A percentile compares a stretch with the other conserved stretches of the same genome.
These are phyloP conservation scores for Colletes gigas DNA, from an alignment of 1,140 invertebrate species.

Conservation along the genomic window DNA sequence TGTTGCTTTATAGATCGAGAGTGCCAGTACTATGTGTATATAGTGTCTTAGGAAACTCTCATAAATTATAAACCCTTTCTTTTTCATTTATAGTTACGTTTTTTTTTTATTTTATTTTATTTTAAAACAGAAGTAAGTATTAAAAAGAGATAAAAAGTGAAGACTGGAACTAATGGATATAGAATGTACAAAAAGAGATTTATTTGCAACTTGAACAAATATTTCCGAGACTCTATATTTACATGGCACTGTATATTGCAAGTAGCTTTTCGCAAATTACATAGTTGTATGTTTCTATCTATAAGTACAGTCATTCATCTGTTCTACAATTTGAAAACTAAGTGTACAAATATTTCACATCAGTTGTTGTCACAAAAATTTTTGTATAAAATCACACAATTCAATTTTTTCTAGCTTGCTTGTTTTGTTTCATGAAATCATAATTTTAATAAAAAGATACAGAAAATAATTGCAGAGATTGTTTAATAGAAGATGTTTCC, in stretches of 20 bases:
- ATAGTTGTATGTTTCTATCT: neutral
- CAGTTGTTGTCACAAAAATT: neutral
- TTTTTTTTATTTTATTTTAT: neutral
- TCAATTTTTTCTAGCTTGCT: slow-evolving; percentile 1
- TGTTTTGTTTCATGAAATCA: slow-evolving; percentile 5
- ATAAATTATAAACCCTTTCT: too few relatives aligned
- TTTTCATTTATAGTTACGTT: neutral
- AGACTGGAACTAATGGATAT: too few relatives aligned
- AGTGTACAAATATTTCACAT: slow-evolving; percentile 7
- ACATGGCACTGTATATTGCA: slow-evolving; percentile 15
- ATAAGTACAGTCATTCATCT: neutral
- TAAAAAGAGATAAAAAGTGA: neutral
- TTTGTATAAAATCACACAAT: neutral
- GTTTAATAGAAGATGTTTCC: neutral
- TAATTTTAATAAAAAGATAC: neutral
- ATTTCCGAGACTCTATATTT: neutral
- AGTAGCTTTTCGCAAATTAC: slow-evolving; percentile 7
- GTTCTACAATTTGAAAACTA: neutral
- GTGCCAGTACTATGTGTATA: slow-evolving; percentile 2
- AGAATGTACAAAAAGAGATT: too few relatives aligned
- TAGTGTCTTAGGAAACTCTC: neutral
- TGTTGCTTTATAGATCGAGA: slow-evolving; percentile 40
- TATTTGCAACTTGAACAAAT: neutral
- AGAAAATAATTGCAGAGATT: neutral
- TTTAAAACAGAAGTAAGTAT: neutral